Evolutionary conservation across 2,797 vertebrate genomes (phyloP).

Genomic region (Scyliorhinus canicula): DNA sequence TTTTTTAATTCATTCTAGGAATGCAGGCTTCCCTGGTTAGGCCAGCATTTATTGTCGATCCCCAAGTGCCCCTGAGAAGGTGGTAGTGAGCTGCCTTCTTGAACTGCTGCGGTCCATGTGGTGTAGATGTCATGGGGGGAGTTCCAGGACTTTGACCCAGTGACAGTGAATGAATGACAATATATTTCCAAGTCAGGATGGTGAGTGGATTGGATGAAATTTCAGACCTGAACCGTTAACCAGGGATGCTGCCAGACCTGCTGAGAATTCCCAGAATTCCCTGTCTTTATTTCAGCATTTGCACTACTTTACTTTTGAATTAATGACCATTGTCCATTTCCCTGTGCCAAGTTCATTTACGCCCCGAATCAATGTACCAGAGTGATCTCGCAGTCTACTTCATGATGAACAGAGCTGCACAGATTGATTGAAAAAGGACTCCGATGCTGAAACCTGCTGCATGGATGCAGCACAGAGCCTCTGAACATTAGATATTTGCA

Average conservation of each 20-base stretch:
- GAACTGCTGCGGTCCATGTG: no score
- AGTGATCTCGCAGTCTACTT: neutral
- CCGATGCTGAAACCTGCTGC: neutral
- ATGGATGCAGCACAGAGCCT: neutral
- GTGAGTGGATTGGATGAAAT: neutral
- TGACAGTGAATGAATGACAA: no score
- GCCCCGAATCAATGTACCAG: neutral
- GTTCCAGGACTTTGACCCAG: no score
- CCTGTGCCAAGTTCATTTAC: neutral
- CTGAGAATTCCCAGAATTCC: neutral
- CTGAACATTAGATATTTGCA: neutral
- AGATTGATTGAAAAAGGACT: neutral
- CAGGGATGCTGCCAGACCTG: neutral
- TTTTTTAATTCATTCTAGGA: no score
- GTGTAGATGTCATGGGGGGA: no score
- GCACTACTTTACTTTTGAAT: neutral
- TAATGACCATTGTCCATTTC: neutral
- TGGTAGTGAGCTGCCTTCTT: no score
- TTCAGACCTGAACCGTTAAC: neutral
- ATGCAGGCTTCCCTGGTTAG: no score
- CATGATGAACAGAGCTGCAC: neutral
- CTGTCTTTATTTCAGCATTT: neutral
- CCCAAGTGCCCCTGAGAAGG: no score
- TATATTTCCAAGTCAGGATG: no score
- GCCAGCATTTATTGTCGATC: no score